Evolutionary conservation across 2,888 invertebrate species (phyloP).

Genomic region (Atethmia centrago): DNA sequence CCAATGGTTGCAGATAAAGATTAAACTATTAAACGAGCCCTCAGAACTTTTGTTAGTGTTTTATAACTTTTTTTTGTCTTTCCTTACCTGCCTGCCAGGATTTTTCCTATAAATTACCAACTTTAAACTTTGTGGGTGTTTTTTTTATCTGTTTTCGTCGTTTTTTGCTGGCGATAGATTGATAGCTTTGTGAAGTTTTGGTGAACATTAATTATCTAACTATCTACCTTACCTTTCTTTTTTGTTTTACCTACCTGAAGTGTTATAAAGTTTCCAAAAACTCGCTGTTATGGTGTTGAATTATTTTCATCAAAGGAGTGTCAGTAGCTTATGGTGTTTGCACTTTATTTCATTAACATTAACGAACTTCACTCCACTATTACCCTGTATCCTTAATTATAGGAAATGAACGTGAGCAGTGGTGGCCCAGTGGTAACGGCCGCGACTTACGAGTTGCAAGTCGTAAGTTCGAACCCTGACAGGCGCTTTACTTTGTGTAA

Average conservation of each 20-base stretch:
- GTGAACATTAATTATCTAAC: slow-evolving; percentile 2
- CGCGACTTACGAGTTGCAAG: too few species aligned
- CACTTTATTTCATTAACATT: background rate
- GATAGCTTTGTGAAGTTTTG: slow-evolving; percentile 11
- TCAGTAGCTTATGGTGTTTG: background rate
- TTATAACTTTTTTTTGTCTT: slow-evolving; percentile 59
- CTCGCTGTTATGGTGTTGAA: background rate
- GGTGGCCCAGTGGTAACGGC: too few species aligned
- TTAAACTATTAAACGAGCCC: slow-evolving; percentile 75
- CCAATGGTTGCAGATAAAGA: slow-evolving; percentile 78
- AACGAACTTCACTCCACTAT: background rate
- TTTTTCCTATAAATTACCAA: slow-evolving; percentile 45
- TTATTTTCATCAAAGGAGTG: background rate
- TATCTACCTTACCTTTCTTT: too few species aligned
- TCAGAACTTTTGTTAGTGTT: slow-evolving; percentile 54
- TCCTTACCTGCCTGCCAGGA: slow-evolving; percentile 29
- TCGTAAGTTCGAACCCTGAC: too few species aligned
- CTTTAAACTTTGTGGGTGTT: slow-evolving; percentile 32
- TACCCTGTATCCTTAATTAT: too few species aligned
- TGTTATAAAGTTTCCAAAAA: background rate
- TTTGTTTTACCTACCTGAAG: slow-evolving; percentile 1
- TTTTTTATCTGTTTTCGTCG: slow-evolving; percentile 30
- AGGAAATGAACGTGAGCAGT: too few species aligned
- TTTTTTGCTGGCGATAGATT: slow-evolving; percentile 10
- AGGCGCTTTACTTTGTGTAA: too few species aligned